Evolutionary conservation across 1,140 invertebrate genomes (phyloP), one percentile per base, ranked within the genome.

Genomic region (Neodiprion pinetum): DNA sequence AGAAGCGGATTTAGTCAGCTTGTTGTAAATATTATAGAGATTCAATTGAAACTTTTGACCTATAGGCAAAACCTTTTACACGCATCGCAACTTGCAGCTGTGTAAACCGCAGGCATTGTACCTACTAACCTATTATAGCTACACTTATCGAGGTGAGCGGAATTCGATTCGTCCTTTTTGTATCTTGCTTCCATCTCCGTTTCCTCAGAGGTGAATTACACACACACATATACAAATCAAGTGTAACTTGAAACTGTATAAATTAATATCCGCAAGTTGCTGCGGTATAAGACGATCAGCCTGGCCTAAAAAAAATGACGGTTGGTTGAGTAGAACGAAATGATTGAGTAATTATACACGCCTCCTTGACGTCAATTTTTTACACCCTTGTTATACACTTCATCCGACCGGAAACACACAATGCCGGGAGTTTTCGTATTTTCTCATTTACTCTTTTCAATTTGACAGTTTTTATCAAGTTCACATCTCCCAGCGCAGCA

Each of bases 291-390:
- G 9, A 61, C 7, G 53, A 61, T 61, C 4, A 61, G 53, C 53
- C 53, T 61, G 53, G 53, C 53, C 53, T 61, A 61, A 61, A 7
- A 12, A 17, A 61, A 61, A 61, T 4, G 53, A 61, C 28, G 28
- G 28, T 40, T 40, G 28, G 28, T 40, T 12, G n/a, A 61, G 53
- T 14, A 61, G 14, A 61, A 61, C n/a, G 53, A 61, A 61, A 61
- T 61, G n/a, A 61, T 61, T 61, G 2, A 40, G 5, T 40, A 40
- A 40, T 40, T 40, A 61, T 71, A 76, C 76, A 79, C 72, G 82
- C 84, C 78, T 81, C 82, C 80, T 84, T 79, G 78, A 80, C 78
- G 84, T 86, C 85, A 86, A 86, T 86, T 86, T 86, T 84, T 21
- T 74, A 65, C 76, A 75, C 79, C 76, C 53, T 61, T 14, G n/a